These are phyloP conservation scores for Melanargia galathea DNA, from an alignment of 2,888 invertebrate species.

Conservation along the genomic window DNA sequence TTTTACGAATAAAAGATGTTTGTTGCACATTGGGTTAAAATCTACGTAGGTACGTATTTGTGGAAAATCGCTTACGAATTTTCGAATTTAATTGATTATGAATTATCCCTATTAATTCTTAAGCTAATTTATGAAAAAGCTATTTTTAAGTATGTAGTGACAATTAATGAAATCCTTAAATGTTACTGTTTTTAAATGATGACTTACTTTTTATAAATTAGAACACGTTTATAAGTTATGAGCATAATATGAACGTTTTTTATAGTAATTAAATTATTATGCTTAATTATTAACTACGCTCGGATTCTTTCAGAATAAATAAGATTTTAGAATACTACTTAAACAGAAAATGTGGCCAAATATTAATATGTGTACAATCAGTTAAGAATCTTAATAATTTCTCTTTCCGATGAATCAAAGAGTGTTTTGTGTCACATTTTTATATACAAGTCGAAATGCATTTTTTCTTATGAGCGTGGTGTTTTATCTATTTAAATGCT, in stretches of 20 bases:
- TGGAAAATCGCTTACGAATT: background rate
- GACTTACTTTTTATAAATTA: too few species aligned
- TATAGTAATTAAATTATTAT: background rate
- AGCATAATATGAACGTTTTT: too few species aligned
- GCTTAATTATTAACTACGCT: background rate
- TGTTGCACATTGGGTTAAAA: background rate
- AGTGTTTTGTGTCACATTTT: too few species aligned
- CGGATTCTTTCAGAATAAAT: background rate
- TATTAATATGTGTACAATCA: conserved; percentile 21
- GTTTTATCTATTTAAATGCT: too few species aligned
- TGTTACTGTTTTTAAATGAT: too few species aligned
- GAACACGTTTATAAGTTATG: too few species aligned
- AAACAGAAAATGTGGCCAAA: conserved; percentile 30
- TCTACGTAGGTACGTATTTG: background rate
- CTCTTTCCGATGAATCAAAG: too few species aligned
- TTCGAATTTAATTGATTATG: background rate
- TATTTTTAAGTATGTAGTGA: background rate
- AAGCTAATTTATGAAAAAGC: background rate
- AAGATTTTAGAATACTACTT: background rate
- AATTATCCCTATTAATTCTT: background rate
- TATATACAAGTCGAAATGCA: too few species aligned
- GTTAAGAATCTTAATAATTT: background rate
- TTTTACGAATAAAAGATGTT: background rate
- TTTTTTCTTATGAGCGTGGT: too few species aligned
- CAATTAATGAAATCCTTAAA: background rate